Conservation (phyloP, 2,797 vertebrate species). For the Sus cebifrons region DNA sequence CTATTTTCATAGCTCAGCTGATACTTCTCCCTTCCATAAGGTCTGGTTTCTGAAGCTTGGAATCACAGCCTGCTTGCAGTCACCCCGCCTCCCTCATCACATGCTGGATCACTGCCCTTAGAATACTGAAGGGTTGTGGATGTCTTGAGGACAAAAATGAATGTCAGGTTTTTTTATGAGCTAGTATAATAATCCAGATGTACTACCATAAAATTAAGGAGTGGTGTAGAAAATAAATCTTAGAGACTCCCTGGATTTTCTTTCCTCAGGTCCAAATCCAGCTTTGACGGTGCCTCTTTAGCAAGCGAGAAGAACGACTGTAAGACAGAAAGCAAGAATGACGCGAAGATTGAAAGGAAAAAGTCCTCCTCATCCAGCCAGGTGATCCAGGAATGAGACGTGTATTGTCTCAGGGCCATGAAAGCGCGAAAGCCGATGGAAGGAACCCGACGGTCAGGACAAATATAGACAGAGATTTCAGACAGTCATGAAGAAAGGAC, state of each 20-base stretch:
- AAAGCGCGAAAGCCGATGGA: not conserved
- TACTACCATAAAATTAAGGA: not conserved
- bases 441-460: not conserved
- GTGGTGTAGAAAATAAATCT: not conserved
- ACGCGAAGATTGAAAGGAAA: conserved; percentile 94
- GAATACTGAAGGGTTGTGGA: not conserved
- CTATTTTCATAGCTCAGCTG: not conserved
- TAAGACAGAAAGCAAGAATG: conserved; percentile 93
- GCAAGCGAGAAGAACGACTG: conserved; percentile 91
- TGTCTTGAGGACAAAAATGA: not conserved
- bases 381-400: conserved; percentile 87
- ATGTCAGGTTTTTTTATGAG: not conserved
- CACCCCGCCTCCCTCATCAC: not conserved
- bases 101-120: not conserved
- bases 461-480: accelerated
- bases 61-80: not conserved
- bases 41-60: not conserved
- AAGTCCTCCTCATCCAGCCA: conserved; percentile 94
- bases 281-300: conserved; percentile 91
- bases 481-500: not conserved
- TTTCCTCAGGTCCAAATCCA: conserved; percentile 93
- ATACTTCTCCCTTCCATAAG: not conserved
- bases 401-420: accelerated
- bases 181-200: not conserved
- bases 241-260: conserved; percentile 59